Percentiles rank a stretch among this genome's conserved stretches.
Evolutionary conservation across 2,113 vertebrate genomes (phyloP).

Genomic region (Tenrec ecaudatus): DNA sequence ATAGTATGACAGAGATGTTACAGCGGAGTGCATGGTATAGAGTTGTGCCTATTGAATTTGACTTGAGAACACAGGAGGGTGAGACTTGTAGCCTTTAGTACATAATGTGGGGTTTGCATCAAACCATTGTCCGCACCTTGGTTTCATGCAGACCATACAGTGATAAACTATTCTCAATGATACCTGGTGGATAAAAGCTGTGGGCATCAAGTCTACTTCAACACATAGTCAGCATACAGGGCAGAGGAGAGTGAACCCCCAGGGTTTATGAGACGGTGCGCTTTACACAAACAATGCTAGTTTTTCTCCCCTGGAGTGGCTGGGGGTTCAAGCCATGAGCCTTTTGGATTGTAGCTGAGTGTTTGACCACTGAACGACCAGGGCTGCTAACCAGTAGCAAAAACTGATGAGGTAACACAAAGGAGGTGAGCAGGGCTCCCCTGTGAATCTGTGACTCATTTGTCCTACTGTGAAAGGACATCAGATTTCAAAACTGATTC

Average conservation of each 20-base stretch:
- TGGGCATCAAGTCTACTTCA: no score
- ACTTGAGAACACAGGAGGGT: background rate
- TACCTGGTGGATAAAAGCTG: background rate
- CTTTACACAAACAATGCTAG: background rate
- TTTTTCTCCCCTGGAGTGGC: background rate
- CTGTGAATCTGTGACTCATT: background rate
- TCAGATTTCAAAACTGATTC: background rate
- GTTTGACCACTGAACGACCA: background rate
- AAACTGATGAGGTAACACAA: background rate
- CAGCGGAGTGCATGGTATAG: background rate
- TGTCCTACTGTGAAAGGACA: background rate
- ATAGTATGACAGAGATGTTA: background rate
- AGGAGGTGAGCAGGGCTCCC: background rate
- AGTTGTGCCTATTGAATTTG: background rate
- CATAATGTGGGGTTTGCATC: background rate
- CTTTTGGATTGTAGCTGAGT: background rate
- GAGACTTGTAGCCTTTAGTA: background rate
- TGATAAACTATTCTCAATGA: background rate
- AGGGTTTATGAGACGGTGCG: background rate
- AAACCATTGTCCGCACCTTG: background rate
- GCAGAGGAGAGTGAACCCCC: no score
- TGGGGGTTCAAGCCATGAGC: background rate
- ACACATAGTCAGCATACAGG: no score
- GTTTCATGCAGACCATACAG: background rate
- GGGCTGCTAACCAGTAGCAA: background rate